A percentile compares a stretch with the other conserved stretches of the same genome.
These are phyloP conservation scores for Drosophila sordidula DNA, from an alignment of 2,888 invertebrate genomes.

Conservation along the genomic window DNA sequence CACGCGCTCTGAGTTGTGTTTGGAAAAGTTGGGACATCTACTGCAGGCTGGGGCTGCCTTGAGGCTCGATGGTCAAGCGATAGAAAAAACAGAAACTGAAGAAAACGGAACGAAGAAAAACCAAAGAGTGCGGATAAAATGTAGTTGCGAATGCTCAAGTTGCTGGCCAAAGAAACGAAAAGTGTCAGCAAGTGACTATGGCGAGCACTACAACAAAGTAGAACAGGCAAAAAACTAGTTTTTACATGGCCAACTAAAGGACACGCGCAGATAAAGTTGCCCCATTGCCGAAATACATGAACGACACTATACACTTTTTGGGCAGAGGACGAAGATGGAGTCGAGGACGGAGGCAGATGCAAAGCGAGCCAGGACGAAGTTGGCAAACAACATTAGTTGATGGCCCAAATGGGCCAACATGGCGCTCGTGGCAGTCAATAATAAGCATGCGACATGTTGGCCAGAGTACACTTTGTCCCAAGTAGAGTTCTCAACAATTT, in stretches of 20 bases:
- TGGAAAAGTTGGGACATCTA: slow-evolving; percentile 31
- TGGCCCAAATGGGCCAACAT: slow-evolving; percentile 78
- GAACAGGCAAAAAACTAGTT: slow-evolving; percentile 52
- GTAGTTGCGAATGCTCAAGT: slow-evolving; percentile 54
- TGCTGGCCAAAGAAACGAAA: slow-evolving; percentile 60
- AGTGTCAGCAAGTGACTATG: slow-evolving; percentile 71
- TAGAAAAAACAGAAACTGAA: slow-evolving; percentile 63
- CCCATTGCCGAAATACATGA: slow-evolving; percentile 41
- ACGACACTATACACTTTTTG: slow-evolving; percentile 41
- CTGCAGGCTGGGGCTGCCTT: slow-evolving; percentile 25
- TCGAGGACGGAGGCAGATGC: slow-evolving; percentile 24
- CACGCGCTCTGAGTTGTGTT: slow-evolving; percentile 20
- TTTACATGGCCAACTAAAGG: slow-evolving; percentile 46
- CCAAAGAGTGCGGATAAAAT: slow-evolving; percentile 60
- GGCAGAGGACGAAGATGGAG: slow-evolving; percentile 11
- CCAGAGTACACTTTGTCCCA: slow-evolving; percentile 62
- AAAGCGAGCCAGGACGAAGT: slow-evolving; percentile 58
- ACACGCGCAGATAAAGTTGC: slow-evolving; percentile 64
- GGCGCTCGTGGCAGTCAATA: slow-evolving; percentile 79
- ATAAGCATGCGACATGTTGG: slow-evolving; percentile 81
- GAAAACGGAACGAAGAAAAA: slow-evolving; percentile 19
- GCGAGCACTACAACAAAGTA: slow-evolving; percentile 36
- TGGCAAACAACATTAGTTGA: slow-evolving; percentile 81
- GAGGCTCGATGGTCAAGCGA: slow-evolving; percentile 64
- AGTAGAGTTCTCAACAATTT: slow-evolving; percentile 68